Evolutionary conservation across 2,888 invertebrate genomes (phyloP).

Genomic region (Metacarcinus magister): DNA sequence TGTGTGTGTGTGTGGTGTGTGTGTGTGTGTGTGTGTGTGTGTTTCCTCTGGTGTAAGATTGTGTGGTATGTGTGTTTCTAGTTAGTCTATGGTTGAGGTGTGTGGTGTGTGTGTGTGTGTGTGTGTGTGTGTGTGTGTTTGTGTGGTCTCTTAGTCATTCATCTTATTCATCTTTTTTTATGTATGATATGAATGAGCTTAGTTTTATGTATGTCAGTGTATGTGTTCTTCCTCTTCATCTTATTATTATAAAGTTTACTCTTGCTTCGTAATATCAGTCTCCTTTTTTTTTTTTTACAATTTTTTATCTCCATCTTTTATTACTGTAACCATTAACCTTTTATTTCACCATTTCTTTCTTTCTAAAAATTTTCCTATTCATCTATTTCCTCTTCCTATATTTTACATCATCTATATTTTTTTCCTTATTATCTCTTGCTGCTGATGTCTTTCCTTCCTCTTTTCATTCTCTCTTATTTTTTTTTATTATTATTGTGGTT

Average conservation of each 20-base stretch:
- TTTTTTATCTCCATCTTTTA: neutral
- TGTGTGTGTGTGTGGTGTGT: neutral
- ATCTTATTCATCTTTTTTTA: neutral
- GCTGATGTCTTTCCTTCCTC: neutral
- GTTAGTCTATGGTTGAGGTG: no score
- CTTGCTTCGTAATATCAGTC: neutral
- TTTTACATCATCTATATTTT: neutral
- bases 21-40: no score
- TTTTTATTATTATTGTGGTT: slow-evolving; percentile 20
- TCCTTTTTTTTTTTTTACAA: neutral
- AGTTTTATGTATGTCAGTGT: no score
- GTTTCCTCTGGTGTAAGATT: no score
- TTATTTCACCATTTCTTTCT: neutral
- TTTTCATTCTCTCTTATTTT: neutral
- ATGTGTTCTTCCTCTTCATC: neutral
- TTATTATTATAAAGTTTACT: neutral
- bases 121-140: no score
- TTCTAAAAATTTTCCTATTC: neutral
- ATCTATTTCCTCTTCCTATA: neutral
- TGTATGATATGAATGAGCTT: no score
- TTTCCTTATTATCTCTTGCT: neutral
- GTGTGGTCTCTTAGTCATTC: no score
- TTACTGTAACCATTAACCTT: neutral
- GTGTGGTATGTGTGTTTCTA: no score
- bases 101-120: no score